Evolutionary conservation across 2,113 vertebrate genomes (phyloP).

Genomic region (Sinocyclocheilus rhinocerous): DNA sequence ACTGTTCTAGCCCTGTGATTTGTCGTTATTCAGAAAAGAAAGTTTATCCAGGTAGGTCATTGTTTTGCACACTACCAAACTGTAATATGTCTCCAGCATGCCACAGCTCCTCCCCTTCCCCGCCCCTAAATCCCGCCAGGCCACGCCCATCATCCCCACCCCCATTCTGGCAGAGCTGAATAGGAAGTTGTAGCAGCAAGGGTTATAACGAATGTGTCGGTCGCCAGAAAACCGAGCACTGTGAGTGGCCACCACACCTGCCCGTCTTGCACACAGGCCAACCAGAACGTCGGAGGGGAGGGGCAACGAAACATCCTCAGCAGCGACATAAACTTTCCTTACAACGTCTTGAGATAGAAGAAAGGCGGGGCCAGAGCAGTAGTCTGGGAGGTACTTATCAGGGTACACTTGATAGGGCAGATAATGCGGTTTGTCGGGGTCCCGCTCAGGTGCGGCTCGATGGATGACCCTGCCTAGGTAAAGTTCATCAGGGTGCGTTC

Average conservation of each 20-base stretch:
- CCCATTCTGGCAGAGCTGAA: conserved; percentile 82
- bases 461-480: conserved; percentile 85
- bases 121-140: conserved; percentile 81
- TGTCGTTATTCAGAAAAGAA: conserved; percentile 64
- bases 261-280: conserved; percentile 82
- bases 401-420: conserved; percentile 75
- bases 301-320: conserved; percentile 57
- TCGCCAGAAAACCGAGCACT: conserved; percentile 87
- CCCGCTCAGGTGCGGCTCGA: conserved; percentile 75
- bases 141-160: conserved; percentile 70
- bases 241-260: conserved; percentile 83
- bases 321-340: conserved; percentile 82
- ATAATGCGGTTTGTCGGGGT: conserved; percentile 74
- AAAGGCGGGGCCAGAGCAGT: conserved; percentile 81
- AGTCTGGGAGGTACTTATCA: conserved; percentile 82
- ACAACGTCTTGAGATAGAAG: conserved; percentile 87
- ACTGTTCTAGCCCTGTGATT: not conserved
- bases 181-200: conserved; percentile 89
- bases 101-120: conserved; percentile 74
- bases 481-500: conserved; percentile 80
- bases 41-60: conserved; percentile 86
- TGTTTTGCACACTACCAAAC: conserved; percentile 86
- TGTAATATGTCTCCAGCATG: conserved; percentile 84
- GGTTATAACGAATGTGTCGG: conserved; percentile 84
- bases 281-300: conserved; percentile 81